These are phyloP conservation scores for Mesodorylaimus sp. DNA, from an alignment of 2,888 invertebrate genomes.

Conservation along the genomic window DNA sequence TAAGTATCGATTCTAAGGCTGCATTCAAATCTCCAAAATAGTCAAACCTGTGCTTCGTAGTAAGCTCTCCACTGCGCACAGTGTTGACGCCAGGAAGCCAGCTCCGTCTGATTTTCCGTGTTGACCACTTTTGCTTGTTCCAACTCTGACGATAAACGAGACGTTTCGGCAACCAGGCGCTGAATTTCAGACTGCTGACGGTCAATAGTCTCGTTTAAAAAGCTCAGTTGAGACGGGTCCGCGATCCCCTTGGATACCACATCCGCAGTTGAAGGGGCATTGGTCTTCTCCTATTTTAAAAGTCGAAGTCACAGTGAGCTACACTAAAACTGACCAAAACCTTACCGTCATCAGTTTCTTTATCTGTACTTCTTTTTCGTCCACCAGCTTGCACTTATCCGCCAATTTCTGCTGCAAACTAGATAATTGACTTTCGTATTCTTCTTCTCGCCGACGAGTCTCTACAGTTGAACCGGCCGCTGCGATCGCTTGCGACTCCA, in stretches of 20 bases:
- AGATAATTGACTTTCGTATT: no score
- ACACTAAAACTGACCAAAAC: neutral
- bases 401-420: no score
- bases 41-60: neutral
- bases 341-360: neutral
- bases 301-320: neutral
- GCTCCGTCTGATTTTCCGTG: neutral
- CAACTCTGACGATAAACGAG: neutral
- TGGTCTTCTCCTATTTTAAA: neutral
- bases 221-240: no score
- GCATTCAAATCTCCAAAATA: no score
- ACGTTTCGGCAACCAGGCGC: neutral
- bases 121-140: neutral
- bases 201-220: no score
- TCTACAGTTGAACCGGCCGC: no score
- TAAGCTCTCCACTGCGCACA: slow-evolving; percentile 2
- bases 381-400: neutral
- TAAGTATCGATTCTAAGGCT: neutral
- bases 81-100: slow-evolving; percentile 2
- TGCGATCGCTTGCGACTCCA: no score
- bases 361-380: neutral
- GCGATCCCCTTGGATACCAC: neutral
- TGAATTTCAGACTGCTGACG: no score
- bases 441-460: no score
- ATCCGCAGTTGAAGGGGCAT: neutral